Evolutionary conservation across 2,113 vertebrate species (phyloP), one percentile per base, ranked within the genome.

Genomic region (Callospermophilus lateralis): DNA sequence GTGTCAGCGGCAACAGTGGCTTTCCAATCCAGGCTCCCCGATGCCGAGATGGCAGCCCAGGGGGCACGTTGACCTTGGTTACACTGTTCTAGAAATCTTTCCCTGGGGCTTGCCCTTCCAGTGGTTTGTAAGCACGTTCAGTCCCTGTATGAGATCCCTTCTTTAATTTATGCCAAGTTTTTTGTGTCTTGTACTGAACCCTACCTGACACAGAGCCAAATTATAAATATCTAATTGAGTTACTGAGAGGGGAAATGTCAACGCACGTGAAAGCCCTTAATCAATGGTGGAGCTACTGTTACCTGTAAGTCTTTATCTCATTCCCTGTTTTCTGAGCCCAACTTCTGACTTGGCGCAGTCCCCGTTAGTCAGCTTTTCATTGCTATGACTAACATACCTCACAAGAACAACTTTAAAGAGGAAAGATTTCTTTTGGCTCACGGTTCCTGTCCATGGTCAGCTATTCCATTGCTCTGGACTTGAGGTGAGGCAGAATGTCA

Each of bases 141-240:
- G 53, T 95, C 48, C 70, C 86, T 70, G n/a, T 48, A 80, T 70
- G 67, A 88, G 93, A 85, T 91, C 20, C 37, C 32, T 79, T 86
- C 55, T 95, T 84, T 42, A 93, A 94, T 79, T 45, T 72, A 84
- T 34, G 72, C 32, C 65, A 90, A 70, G 70, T 72, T 90, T 74
- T 58, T 78, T 94, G n/a, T 73, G 58, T 65, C 78, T 86, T 42
- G 4, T 63, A 61, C 70, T 78, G 11, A 94, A 81, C 55, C 17
- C 89, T 89, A 39, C 53, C 70, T 79, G 85, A 96, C 73, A 79
- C 39, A 74, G 30, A 93, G 42, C 45, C 72, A 53, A 92, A 76
- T 87, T 83, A 83, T 61, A 94, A 94, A 67, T 61, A 90, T 11
- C 80, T 84, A 48, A 6, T 68, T 58, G 51, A 53, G 39, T 89